Evolutionary conservation across 2,888 invertebrate species (phyloP), one percentile per base, ranked within the genome.

Genomic region (Cyaniris semiargus): DNA sequence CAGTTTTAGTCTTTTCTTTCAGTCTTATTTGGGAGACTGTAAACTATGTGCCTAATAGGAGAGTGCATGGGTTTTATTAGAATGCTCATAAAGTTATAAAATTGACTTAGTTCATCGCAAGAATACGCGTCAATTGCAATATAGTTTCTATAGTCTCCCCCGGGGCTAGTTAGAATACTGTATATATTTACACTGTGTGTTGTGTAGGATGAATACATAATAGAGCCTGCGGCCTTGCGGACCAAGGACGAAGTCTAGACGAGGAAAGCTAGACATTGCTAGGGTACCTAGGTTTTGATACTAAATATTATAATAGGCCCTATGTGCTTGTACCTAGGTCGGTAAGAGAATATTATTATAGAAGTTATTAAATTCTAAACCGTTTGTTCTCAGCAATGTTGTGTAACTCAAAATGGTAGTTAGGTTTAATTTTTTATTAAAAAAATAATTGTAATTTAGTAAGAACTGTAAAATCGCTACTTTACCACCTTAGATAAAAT

Each of bases 201-300:
- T 31, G 27, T 66, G 66, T 66, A 66, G 66, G 66, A 66, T 66
- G 66, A 66, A 27, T 66, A 66, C 27, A 66, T 66, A 66, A 66
- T 60, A 31, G 18, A 31, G 27, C 66, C 27, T 66, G 27, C 1
- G 66, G 27, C 66, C 66, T 66, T 66, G 27, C 15, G 27, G 15
- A 66, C 66, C 66, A 66, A 66, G 66, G 66, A 31, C 66, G 31
- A 31, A 66, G 66, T 66, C 66, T 66, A 66, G 66, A 66, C 66
- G 66, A 31, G 27, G 66, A 66, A 66, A 5, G 27, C 66, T 66
- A 66, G 27, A 66, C 66, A 18, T 31, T 66, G 18, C 66, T 2
- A 23, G 27, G 66, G 66, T 66, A 27, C 66, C 66, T 18, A 27
- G 27, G 27, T 27, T 66, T 66, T 23, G 60, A 66, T 66, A 60